Evolutionary conservation across 64 coral and sea anemone species (phyloP), one percentile per base, ranked within the genome.

Genomic region (Hydrozoanthus tunicans): DNA sequence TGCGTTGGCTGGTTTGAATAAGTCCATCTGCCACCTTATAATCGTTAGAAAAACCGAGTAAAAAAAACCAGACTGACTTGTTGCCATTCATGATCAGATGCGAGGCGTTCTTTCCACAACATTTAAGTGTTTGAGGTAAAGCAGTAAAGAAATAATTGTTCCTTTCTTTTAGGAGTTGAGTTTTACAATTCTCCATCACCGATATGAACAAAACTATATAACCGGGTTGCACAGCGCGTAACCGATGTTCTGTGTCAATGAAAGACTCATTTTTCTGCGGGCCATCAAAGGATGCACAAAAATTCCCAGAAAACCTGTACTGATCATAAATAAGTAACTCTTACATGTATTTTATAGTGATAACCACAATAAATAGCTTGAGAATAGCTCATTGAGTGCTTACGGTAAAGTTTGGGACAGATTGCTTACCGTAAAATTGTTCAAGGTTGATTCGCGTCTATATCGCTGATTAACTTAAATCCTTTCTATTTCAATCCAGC

Each of bases 351-450:
- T 24, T 70, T 57, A 15, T n/a, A 74, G 53, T 75, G 68, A 85
- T 56, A 74, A 74, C 53, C 70, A 56, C 68, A 43, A 14, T 13
- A 74, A 58, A 14, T 43, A 88, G 25, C 4, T 24, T 60, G 70
- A 59, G 69, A 88, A 73, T 51, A 88, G 9, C 15, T 53, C 25
- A 25, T 58, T 51, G 13, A 75, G 68, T 52, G 64, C 64, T 85
- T 68, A 51, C 17, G 82, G 82, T 66, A 23, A 58, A 85, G 70
- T 75, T 61, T 74, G 55, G 84, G 84, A 88, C 69, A 61, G 13
- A 74, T 26, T 76, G 24, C 68, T 74, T 74, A 73, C 84, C 68
- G 59, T 74, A 12, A 53, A 43, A 65, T 83, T 43, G 58, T 64
- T 53, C 62, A 67, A 67, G 62, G 81, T 68, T 32, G n/a, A 8